Conservation (phyloP, 1,140 invertebrate species). For the Olivierus martensii region DNA sequence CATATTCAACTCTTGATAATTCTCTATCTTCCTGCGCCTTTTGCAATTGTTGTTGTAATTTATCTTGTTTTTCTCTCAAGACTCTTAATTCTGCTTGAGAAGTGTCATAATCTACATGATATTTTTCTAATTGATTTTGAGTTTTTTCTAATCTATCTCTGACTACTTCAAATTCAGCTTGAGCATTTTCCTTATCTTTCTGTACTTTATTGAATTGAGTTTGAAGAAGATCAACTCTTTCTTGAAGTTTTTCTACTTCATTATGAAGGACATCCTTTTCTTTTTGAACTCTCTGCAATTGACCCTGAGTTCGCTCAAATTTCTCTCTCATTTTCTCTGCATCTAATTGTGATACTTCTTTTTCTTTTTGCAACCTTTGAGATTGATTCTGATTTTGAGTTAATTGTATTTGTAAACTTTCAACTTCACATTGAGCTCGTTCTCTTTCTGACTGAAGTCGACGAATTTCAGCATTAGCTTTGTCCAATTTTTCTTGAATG, state of each 20-base stretch:
- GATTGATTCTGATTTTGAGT: slow-evolving; percentile 68
- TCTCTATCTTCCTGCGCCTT: slow-evolving; percentile 80
- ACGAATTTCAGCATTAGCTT: slow-evolving; percentile 61
- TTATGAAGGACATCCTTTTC: slow-evolving; percentile 65
- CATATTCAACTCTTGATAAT: slow-evolving; percentile 71
- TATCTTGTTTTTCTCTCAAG: slow-evolving; percentile 77
- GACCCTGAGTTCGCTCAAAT: slow-evolving; percentile 60
- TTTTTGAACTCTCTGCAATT: slow-evolving; percentile 65
- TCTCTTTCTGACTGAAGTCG: slow-evolving; percentile 65
- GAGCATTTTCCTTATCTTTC: slow-evolving; percentile 63
- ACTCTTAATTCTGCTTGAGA: slow-evolving; percentile 69
- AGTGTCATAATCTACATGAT: slow-evolving; percentile 62
- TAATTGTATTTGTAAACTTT: slow-evolving; percentile 72
- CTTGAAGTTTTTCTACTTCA: slow-evolving; percentile 63
- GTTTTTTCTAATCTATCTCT: slow-evolving; percentile 79
- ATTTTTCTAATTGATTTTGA: slow-evolving; percentile 28
- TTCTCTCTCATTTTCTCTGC: slow-evolving; percentile 73
- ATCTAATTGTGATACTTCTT: slow-evolving; percentile 67
- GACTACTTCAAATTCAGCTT: slow-evolving; percentile 68
- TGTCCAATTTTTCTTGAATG: slow-evolving; percentile 72
- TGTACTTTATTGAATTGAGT: slow-evolving; percentile 65
- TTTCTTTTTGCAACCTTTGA: slow-evolving; percentile 72
- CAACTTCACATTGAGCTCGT: slow-evolving; percentile 60
- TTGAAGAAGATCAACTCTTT: slow-evolving; percentile 60
- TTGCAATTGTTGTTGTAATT: slow-evolving; percentile 56